These are phyloP conservation scores for Dendrolimus houi DNA, from an alignment of 2,888 invertebrate genomes.

Conservation along the genomic window DNA sequence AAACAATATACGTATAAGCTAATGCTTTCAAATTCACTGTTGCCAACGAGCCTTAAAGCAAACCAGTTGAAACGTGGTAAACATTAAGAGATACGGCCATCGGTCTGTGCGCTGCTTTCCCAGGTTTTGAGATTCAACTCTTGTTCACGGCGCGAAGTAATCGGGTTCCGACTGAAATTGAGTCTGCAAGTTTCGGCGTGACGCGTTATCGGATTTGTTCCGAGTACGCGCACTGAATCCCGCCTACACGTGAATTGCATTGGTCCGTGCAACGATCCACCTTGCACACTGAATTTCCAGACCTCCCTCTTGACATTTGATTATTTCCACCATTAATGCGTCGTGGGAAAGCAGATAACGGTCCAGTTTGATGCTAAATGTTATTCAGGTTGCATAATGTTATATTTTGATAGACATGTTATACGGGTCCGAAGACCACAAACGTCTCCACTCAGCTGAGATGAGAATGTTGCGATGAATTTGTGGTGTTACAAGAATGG, in stretches of 20 bases:
- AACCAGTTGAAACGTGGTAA: background rate
- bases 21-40: no score
- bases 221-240: conserved; percentile 54
- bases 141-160: conserved; percentile 41
- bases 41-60: no score
- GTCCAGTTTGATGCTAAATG: no score
- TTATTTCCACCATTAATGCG: background rate
- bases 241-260: conserved; percentile 29
- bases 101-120: background rate
- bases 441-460: no score
- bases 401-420: no score
- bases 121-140: conserved; percentile 26
- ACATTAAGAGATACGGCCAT: background rate
- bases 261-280: conserved; percentile 2
- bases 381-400: no score
- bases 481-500: no score
- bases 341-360: no score
- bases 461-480: no score
- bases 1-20: no score
- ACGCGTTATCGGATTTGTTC: conserved; percentile 71
- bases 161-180: conserved; percentile 60
- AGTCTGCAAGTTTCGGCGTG: conserved; percentile 57
- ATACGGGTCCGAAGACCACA: no score
- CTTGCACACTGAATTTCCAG: background rate
- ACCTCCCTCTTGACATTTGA: background rate